phyloP scores from a whole-genome alignment of 92 coral and sea anemone species.

The Palythoa caribaeorum region DNA sequence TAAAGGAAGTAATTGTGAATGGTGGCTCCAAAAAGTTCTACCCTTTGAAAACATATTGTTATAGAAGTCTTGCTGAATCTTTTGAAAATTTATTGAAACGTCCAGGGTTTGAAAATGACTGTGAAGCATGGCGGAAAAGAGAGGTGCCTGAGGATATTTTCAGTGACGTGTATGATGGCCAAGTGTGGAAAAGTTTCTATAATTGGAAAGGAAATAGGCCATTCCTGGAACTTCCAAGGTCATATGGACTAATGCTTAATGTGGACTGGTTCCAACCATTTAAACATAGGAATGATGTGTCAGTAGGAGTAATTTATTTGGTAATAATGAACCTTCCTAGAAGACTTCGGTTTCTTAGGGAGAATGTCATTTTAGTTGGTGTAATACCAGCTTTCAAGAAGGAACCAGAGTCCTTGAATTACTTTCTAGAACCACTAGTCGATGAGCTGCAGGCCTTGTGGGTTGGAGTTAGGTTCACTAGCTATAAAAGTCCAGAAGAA shows the following conservation, averaged over 20 bases:
- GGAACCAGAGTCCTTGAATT: constrained; percentile 60
- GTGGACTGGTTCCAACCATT: constrained; percentile 68
- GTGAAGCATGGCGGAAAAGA: constrained; percentile 59
- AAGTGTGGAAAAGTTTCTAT: constrained; percentile 59
- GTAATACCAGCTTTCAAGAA: constrained; percentile 63
- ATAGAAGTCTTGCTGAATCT: constrained; percentile 31
- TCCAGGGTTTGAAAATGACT: constrained; percentile 60
- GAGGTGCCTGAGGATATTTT: constrained; percentile 37
- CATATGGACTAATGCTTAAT: constrained; percentile 61
- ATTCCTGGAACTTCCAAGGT: constrained; percentile 53
- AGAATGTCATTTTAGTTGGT: constrained; percentile 64
- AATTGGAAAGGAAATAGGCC: constrained; percentile 50
- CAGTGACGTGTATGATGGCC: constrained; percentile 65
- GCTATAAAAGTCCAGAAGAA: constrained; percentile 42
- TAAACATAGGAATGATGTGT: constrained; percentile 59
- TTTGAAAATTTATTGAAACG: constrained; percentile 47
- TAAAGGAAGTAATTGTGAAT: constrained; percentile 46
- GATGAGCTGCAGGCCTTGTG: constrained; percentile 55
- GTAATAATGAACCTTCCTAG: constrained; percentile 65
- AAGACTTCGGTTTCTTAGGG: constrained; percentile 50
- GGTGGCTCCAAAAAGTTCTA: constrained; percentile 48
- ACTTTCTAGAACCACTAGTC: constrained; percentile 59
- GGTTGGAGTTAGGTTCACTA: constrained; percentile 49
- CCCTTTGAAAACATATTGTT: constrained; percentile 48
- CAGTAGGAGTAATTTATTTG: constrained; percentile 59